phyloP scores from a whole-genome alignment of 2,113 vertebrate genomes.

The Nipponia nippon region DNA sequence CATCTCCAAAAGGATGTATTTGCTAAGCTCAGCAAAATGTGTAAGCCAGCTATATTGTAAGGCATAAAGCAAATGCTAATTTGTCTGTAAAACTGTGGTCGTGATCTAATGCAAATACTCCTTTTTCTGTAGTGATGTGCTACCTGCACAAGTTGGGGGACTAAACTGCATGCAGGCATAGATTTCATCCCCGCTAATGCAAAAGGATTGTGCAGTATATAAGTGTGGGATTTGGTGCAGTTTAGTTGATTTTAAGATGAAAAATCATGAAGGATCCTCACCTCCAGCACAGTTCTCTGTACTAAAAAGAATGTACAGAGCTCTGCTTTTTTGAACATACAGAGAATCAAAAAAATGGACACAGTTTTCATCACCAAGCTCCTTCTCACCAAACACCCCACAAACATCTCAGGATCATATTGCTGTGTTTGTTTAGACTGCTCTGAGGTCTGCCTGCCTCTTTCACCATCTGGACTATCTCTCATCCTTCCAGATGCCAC shows the following conservation, averaged over 20 bases:
- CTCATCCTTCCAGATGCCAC: neutral
- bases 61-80: neutral
- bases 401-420: neutral
- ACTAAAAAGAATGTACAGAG: neutral
- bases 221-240: neutral
- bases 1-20: neutral
- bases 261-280: neutral
- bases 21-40: neutral
- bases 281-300: neutral
- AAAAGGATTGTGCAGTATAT: neutral
- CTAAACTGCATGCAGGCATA: neutral
- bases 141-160: neutral
- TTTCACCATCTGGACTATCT: neutral
- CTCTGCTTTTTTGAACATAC: neutral
- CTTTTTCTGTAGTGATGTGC: neutral
- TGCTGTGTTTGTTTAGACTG: neutral
- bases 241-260: neutral
- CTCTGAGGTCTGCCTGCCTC: neutral
- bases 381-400: neutral
- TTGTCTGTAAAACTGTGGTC: neutral
- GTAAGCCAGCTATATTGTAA: neutral
- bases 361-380: neutral
- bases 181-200: neutral
- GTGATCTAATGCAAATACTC: neutral
- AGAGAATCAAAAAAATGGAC: neutral